A percentile compares a stretch with the other conserved stretches of the same genome.
Evolutionary conservation across 2,888 invertebrate species (phyloP).

Genomic region (Apamea crenata): DNA sequence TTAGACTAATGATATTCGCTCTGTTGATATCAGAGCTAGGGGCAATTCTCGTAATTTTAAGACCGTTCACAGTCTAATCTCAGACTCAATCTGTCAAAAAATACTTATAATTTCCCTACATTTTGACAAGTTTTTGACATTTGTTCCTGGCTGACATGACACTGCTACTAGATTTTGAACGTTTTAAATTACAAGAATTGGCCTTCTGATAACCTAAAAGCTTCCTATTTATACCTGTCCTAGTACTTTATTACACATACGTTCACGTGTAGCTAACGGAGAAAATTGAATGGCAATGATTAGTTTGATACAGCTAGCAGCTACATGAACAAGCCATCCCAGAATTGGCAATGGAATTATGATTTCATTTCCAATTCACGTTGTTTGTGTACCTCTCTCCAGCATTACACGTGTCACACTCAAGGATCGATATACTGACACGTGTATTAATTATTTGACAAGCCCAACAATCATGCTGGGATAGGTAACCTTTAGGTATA

Average conservation of each 20-base stretch:
- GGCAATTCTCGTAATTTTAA: too few species aligned
- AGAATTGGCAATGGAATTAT: not conserved
- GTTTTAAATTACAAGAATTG: too few species aligned
- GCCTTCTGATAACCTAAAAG: not conserved
- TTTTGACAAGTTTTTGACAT: too few species aligned
- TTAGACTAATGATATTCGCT: not conserved
- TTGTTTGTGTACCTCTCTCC: conserved; percentile 24
- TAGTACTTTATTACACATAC: not conserved
- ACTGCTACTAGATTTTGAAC: too few species aligned
- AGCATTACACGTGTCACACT: conserved; percentile 16
- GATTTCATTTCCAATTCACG: conserved; percentile 51
- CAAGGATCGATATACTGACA: conserved; percentile 7
- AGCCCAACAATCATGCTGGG: not conserved
- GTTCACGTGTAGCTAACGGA: not conserved
- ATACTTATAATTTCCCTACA: too few species aligned
- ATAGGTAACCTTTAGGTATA: not conserved
- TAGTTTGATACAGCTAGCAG: not conserved
- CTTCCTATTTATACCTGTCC: not conserved
- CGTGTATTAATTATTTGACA: conserved; percentile 32
- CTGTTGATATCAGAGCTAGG: not conserved
- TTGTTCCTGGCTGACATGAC: too few species aligned
- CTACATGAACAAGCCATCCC: not conserved
- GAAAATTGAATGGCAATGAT: conserved; percentile 21
- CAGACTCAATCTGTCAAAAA: too few species aligned
- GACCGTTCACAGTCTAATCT: too few species aligned